These are phyloP conservation scores for Hypotaenidia philippensis DNA, from an alignment of 2,797 vertebrate genomes.

Conservation along the genomic window DNA sequence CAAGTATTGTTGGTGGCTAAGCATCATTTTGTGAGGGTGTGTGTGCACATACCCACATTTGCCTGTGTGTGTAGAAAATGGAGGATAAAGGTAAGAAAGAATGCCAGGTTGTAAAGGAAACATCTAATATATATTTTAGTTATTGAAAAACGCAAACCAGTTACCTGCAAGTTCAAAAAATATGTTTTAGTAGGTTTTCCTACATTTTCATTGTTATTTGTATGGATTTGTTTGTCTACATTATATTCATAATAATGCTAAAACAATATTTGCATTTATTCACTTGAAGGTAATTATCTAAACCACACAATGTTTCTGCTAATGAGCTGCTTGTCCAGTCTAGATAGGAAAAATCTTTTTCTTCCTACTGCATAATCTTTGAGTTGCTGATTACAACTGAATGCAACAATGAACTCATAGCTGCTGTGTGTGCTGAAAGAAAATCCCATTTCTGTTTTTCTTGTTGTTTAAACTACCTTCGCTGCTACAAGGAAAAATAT, in stretches of 20 bases:
- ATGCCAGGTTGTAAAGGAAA: background rate
- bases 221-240: background rate
- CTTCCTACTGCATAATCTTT: background rate
- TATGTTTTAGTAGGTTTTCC: background rate
- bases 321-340: background rate
- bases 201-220: background rate
- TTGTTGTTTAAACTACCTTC: background rate
- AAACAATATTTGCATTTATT: background rate
- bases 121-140: background rate
- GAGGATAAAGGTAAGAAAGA: background rate
- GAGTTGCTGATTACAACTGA: background rate
- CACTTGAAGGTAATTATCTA: background rate
- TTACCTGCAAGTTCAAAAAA: background rate
- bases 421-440: background rate
- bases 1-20: background rate
- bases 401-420: background rate
- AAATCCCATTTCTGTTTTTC: background rate
- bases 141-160: background rate
- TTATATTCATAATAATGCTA: background rate
- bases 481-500: background rate
- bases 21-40: fast-evolving
- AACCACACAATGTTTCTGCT: background rate
- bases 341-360: background rate
- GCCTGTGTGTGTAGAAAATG: background rate
- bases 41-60: fast-evolving